Conservation (phyloP, 2,888 invertebrate genomes). For the Drosophila greeni region DNA sequence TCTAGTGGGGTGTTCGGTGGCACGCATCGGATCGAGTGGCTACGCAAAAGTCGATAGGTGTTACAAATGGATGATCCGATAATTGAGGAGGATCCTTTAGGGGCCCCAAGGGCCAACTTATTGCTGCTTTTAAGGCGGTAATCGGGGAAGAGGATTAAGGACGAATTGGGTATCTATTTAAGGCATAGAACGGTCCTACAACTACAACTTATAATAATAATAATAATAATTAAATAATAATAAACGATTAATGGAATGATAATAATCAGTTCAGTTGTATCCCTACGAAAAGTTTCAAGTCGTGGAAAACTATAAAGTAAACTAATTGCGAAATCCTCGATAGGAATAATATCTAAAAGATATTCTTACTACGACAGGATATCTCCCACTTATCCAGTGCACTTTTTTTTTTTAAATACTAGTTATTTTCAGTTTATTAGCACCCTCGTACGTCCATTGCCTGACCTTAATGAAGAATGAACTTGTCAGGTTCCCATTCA, state of each 20-base stretch:
- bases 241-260: too few relatives aligned
- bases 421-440: background rate
- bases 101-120: background rate
- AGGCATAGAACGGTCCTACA: too few relatives aligned
- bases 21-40: slow-evolving; percentile 3
- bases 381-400: too few relatives aligned
- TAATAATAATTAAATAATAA: too few relatives aligned
- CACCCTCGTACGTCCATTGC: background rate
- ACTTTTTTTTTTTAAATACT: too few relatives aligned
- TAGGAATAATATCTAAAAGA: too few relatives aligned
- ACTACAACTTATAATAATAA: too few relatives aligned
- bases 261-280: too few relatives aligned
- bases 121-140: background rate
- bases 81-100: slow-evolving; percentile 12
- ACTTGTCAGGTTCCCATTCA: background rate
- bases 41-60: slow-evolving; percentile 6
- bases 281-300: too few relatives aligned
- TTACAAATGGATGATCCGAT: slow-evolving; percentile 13
- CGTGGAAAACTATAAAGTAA: too few relatives aligned
- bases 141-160: background rate
- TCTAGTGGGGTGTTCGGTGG: slow-evolving; percentile 61
- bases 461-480: background rate
- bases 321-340: too few relatives aligned
- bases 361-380: background rate
- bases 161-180: too few relatives aligned